Percentiles rank a stretch among this genome's conserved stretches.
Evolutionary conservation across 2,888 invertebrate species (phyloP).

Genomic region (Apotomis turbidana): DNA sequence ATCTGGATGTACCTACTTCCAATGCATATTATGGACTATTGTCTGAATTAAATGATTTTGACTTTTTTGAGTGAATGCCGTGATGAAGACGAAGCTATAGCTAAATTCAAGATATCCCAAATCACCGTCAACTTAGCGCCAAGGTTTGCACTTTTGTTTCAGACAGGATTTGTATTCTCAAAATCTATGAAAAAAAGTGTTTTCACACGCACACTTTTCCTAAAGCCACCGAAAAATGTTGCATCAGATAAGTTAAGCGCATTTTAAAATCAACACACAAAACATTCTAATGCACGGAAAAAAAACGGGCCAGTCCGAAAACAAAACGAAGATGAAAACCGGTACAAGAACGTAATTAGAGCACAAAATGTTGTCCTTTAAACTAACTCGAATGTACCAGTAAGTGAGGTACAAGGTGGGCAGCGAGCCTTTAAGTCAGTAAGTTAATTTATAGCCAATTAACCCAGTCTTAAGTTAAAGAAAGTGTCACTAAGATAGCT

Average conservation of each 20-base stretch:
- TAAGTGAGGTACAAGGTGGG: slow-evolving; percentile 59
- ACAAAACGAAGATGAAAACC: slow-evolving; percentile 46
- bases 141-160: too few species aligned
- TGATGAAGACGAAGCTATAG: too few species aligned
- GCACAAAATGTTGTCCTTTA: slow-evolving; percentile 69
- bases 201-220: too few species aligned
- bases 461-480: slow-evolving; percentile 78
- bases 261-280: not conserved
- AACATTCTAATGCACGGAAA: slow-evolving; percentile 17
- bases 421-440: slow-evolving; percentile 71
- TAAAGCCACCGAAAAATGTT: too few species aligned
- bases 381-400: slow-evolving; percentile 63
- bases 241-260: not conserved
- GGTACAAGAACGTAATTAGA: slow-evolving; percentile 63
- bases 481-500: slow-evolving; percentile 72
- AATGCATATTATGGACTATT: too few species aligned
- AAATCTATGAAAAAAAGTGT: too few species aligned
- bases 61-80: too few species aligned
- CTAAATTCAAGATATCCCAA: too few species aligned
- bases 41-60: too few species aligned
- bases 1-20: too few species aligned
- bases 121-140: too few species aligned
- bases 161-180: too few species aligned
- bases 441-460: slow-evolving; percentile 81
- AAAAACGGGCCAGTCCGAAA: slow-evolving; percentile 40